Evolutionary conservation across 1,140 invertebrate genomes (phyloP).

Genomic region (Sycophaga agraensis): DNA sequence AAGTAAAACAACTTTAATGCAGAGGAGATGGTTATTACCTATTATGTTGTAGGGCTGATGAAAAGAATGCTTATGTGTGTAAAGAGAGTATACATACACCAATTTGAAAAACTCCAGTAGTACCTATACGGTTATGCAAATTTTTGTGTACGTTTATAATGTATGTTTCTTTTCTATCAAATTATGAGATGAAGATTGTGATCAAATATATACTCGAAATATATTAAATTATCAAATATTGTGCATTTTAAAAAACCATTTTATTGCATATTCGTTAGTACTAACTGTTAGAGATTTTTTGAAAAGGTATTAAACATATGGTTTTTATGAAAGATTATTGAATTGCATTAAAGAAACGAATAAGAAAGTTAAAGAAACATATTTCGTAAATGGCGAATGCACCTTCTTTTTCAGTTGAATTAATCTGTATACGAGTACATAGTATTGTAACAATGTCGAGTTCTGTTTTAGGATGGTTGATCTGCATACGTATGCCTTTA

Average conservation of each 20-base stretch:
- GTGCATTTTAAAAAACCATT: no score
- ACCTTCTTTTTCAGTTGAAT: constrained; percentile 7
- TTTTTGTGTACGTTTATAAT: background rate
- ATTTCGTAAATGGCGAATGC: background rate
- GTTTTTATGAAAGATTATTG: background rate
- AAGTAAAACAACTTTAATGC: constrained; percentile 17
- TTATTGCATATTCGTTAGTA: no score
- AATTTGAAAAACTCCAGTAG: constrained; percentile 19
- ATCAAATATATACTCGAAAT: no score
- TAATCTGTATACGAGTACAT: constrained; percentile 5
- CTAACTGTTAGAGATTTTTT: constrained; percentile 18
- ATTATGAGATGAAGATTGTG: no score
- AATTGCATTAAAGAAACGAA: background rate
- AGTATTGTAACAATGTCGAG: background rate
- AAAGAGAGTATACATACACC: background rate
- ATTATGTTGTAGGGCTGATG: background rate
- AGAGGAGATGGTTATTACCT: constrained; percentile 13
- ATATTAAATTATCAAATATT: no score
- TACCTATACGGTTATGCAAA: background rate
- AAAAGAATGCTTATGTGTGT: background rate
- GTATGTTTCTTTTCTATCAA: no score
- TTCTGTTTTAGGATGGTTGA: background rate
- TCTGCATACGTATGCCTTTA: background rate
- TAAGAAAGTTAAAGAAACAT: no score
- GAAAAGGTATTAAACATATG: background rate